Evolutionary conservation across 2,888 invertebrate species (phyloP), one percentile per base, ranked within the genome.

Genomic region (Eupithecia abbreviata): DNA sequence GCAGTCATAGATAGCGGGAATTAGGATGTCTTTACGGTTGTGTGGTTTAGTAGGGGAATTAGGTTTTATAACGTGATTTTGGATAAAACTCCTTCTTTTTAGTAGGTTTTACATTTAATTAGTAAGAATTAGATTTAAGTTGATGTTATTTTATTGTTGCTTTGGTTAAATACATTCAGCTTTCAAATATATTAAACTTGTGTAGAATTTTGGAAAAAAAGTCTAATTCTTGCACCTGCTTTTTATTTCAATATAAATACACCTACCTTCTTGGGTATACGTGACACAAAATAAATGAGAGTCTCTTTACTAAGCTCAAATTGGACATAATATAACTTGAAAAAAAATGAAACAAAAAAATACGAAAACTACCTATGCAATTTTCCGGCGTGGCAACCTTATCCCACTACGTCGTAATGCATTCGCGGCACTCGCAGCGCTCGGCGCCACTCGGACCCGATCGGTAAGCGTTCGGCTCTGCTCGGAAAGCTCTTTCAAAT

Each of bases 401-500:
- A 90, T 77, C 77, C 75, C 87, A 85, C 88, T 87, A 89, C 90
- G 88, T 88, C 90, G 93, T 93, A 93, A 93, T 94, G 94, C 94
- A 94, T 93, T 93, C 93, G 89, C 89, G 89, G 89, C 90, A 85
- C 90, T 92, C 92, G 92, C 90, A 84, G 89, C 90, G 89, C 91
- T 95, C 94, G 94, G 93, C 93, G 92, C 90, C 92, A 84, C 87
- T 94, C 94, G 94, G 94, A 89, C 93, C 91, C 89, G 94, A 94
- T 94, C 94, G 94, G 94, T 94, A 94, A 90, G 86, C 89, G 91
- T 89, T 94, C 94, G 94, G 92, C 86, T 81, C 78, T 79, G 79
- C 87, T 93, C 94, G 94, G 92, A 88, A 91, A 92, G 92, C 93
- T 92, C 91, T 92, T 91, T 92, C 92, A 86, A 91, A 92, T 91